Evolutionary conservation across 2,113 vertebrate species (phyloP), one percentile per base, ranked within the genome.

Genomic region (Anthoscopus minutus): DNA sequence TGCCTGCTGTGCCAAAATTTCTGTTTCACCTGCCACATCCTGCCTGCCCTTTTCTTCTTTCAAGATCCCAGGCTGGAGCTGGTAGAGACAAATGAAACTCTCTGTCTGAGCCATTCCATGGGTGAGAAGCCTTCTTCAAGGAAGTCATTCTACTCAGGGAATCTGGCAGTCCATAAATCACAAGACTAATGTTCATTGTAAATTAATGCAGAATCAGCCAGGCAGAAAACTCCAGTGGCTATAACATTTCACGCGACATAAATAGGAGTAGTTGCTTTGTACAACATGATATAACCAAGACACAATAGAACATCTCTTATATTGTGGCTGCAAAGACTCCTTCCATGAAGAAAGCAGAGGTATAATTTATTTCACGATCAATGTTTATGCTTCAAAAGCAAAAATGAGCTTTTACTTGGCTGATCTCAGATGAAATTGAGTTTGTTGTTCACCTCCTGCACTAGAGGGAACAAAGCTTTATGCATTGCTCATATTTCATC

Each of bases 141-240:
- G 65, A 31, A 86, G 80, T 74, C 88, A 35, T 64, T 44, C 80
- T 81, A 25, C 76, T 64, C 44, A 11, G 53, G 53, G n/a, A 74
- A 84, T 47, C 79, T 83, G 76, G 40, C 86, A 96, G 80, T 64
- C 82, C 2, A 18, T 95, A 92, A 94, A 93, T 95, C 93, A 92
- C 51, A 82, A 90, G 76, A 51, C 58, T 78, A 88, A 92, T 67
- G 45, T 42, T 88, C 80, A 31, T 33, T 86, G 61, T 78, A 94
- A 96, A 91, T 94, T 90, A 86, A 94, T 67, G 90, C 70, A 92
- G 82, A 84, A 74, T 65, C 86, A 79, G 25, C 61, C 72, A 88
- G 64, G 86, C 80, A 93, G 80, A 94, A 95, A 94, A 84, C 85
- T 84, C 72, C 28, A 35, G 64, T 54, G 69, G 80, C n/a, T 86